These are phyloP conservation scores for Ametastegia equiseti DNA, from an alignment of 2,888 invertebrate species.

Conservation along the genomic window DNA sequence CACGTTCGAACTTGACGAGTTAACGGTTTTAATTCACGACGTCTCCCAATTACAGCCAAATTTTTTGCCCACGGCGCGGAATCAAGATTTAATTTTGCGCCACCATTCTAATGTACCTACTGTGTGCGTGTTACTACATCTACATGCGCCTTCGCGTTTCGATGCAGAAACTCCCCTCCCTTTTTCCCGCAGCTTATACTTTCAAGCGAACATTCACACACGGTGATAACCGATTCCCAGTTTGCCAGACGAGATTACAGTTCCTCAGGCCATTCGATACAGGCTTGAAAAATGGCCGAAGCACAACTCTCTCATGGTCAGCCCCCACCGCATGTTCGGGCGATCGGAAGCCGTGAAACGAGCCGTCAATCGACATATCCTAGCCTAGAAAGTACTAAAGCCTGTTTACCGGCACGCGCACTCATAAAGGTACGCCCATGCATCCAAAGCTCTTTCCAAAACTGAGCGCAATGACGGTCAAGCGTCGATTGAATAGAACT, in stretches of 20 bases:
- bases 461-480: slow-evolving; percentile 18
- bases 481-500: neutral
- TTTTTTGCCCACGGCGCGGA: neutral
- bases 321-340: no score
- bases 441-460: neutral
- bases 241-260: neutral
- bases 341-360: neutral
- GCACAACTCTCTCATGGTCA: neutral
- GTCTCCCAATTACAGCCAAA: neutral
- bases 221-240: neutral
- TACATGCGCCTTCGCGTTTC: neutral
- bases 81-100: neutral
- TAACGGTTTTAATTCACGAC: slow-evolving; percentile 23
- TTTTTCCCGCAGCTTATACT: neutral
- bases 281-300: neutral
- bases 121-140: neutral
- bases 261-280: neutral
- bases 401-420: neutral
- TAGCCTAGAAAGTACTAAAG: no score
- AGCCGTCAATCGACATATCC: no score
- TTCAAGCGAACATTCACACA: neutral
- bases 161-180: neutral
- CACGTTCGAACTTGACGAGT: slow-evolving; percentile 20
- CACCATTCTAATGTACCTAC: neutral
- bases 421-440: neutral